These are phyloP conservation scores for Dendropsophus ebraccatus DNA, from an alignment of 2,113 vertebrate genomes.

Conservation along the genomic window DNA sequence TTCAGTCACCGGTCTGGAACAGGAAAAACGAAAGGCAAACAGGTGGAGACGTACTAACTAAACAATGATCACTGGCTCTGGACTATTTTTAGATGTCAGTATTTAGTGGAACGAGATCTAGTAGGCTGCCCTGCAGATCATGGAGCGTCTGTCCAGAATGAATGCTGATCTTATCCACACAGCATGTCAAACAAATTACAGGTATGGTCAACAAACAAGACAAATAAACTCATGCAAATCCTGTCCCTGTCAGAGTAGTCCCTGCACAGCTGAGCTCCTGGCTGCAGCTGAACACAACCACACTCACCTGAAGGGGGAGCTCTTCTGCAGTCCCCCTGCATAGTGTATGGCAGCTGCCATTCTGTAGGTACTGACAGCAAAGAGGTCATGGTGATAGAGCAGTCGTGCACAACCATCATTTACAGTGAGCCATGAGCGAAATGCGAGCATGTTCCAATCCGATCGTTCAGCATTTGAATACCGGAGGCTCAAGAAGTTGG, in stretches of 20 bases:
- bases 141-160: not conserved
- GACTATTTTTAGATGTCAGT: conserved; percentile 1
- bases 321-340: no score
- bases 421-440: no score
- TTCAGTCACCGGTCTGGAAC: not conserved
- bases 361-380: no score
- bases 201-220: not conserved
- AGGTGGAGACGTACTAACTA: not conserved
- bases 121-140: not conserved
- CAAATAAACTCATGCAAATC: not conserved
- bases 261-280: not conserved
- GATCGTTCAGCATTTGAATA: no score
- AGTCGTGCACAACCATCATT: no score
- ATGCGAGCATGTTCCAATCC: no score
- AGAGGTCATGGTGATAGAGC: no score
- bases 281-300: no score
- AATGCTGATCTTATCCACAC: not conserved
- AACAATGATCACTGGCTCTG: not conserved
- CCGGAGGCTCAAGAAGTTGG: no score
- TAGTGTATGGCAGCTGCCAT: no score
- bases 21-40: not conserved
- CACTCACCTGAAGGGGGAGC: no score
- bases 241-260: not conserved
- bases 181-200: not conserved
- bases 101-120: not conserved